Evolutionary conservation across 2,888 invertebrate species (phyloP).

Genomic region (Ptychoptera contaminata): DNA sequence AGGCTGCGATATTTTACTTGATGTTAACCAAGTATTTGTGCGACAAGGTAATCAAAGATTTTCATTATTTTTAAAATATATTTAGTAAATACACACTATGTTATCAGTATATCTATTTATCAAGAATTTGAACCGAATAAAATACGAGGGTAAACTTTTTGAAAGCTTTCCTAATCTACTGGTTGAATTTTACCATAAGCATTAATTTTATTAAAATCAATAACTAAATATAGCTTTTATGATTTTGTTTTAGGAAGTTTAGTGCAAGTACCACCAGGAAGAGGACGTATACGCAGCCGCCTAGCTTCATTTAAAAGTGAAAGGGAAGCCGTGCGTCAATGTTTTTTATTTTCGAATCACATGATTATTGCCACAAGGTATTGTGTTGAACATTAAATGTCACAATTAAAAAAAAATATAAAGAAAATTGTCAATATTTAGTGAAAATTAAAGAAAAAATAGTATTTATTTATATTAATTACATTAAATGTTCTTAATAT

Average conservation of each 20-base stretch:
- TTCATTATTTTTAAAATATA: neutral
- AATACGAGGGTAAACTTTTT: constrained; percentile 1
- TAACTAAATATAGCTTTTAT: no score
- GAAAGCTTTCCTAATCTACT: neutral
- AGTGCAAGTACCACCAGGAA: constrained; percentile 52
- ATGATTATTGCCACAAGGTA: constrained; percentile 66
- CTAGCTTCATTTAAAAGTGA: constrained; percentile 45
- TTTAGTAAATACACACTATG: no score
- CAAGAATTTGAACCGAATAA: constrained; percentile 1
- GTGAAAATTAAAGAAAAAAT: neutral
- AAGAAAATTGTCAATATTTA: neutral
- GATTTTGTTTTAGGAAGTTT: constrained; percentile 42
- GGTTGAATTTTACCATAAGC: no score
- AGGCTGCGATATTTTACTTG: constrained; percentile 80
- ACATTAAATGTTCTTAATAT: neutral
- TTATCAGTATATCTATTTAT: neutral
- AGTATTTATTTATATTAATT: constrained; percentile 1
- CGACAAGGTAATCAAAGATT: constrained; percentile 50
- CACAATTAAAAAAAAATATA: constrained; percentile 1
- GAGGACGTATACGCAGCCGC: constrained; percentile 37
- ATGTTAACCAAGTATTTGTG: constrained; percentile 87
- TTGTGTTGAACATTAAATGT: constrained; percentile 4
- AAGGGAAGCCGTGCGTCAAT: constrained; percentile 59
- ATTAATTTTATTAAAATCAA: no score
- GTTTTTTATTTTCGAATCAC: constrained; percentile 84